Evolutionary conservation across 2,113 vertebrate species (phyloP).

Genomic region (Gymnarchus niloticus): DNA sequence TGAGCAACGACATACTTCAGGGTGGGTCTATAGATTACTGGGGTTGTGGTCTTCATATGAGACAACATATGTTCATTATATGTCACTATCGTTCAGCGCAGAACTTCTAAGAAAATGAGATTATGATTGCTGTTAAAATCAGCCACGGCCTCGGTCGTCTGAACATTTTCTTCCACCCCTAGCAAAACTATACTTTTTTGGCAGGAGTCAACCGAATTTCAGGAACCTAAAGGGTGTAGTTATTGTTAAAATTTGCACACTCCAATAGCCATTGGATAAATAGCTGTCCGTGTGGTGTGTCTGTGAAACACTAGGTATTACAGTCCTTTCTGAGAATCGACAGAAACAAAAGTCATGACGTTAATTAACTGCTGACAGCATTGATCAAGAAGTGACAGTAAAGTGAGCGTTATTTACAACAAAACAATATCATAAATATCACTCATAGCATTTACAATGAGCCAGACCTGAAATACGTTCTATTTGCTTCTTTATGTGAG

Average conservation of each 20-base stretch:
- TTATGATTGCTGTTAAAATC: neutral
- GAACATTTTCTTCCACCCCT: neutral
- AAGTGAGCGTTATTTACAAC: neutral
- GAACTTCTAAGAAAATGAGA: neutral
- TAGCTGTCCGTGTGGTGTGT: neutral
- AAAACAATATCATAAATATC: neutral
- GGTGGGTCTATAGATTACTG: conserved; percentile 43
- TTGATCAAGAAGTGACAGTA: neutral
- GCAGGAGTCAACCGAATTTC: too few relatives aligned
- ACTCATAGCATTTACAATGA: neutral
- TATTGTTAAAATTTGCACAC: neutral
- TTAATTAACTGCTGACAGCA: neutral
- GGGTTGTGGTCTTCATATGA: conserved; percentile 46
- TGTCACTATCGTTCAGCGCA: neutral
- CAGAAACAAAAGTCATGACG: neutral
- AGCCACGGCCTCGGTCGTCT: neutral
- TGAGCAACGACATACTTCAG: neutral
- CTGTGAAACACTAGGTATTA: neutral
- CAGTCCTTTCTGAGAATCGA: neutral
- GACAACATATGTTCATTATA: conserved; percentile 29
- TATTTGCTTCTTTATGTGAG: neutral
- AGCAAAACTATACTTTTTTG: neutral
- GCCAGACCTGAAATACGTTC: neutral
- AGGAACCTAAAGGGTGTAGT: neutral
- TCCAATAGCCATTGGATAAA: neutral